Evolutionary conservation across 1,140 invertebrate species (phyloP).

Genomic region (Lethrus apterus): DNA sequence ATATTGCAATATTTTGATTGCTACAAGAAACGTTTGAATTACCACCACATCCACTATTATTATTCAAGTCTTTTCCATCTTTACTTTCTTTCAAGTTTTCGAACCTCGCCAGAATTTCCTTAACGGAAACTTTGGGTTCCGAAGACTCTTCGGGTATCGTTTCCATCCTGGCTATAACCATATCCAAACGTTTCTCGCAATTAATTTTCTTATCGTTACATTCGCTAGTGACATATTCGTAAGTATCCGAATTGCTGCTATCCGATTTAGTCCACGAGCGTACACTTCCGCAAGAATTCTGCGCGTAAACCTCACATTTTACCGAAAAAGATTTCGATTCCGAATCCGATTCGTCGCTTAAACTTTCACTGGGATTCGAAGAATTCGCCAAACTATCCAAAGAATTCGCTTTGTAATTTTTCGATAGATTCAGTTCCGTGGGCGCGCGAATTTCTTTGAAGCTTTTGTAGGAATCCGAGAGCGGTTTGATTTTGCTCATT

Average conservation of each 20-base stretch:
- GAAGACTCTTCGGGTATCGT: slow-evolving; percentile 66
- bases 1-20: too few species aligned
- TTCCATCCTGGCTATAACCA: slow-evolving; percentile 52
- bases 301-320: slow-evolving; percentile 36
- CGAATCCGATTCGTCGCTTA: slow-evolving; percentile 47
- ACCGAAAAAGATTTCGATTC: slow-evolving; percentile 37
- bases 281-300: slow-evolving; percentile 30
- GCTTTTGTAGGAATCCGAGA: slow-evolving; percentile 17
- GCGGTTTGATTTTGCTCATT: slow-evolving; percentile 21
- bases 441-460: slow-evolving; percentile 12
- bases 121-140: slow-evolving; percentile 70
- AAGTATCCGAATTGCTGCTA: slow-evolving; percentile 28
- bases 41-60: too few species aligned
- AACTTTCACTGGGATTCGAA: slow-evolving; percentile 45
- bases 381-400: slow-evolving; percentile 57
- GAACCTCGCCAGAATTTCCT: slow-evolving; percentile 70
- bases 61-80: slow-evolving; percentile 16
- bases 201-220: slow-evolving; percentile 7
- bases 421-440: slow-evolving; percentile 7
- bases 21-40: too few species aligned
- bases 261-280: slow-evolving; percentile 37
- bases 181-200: slow-evolving; percentile 21
- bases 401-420: slow-evolving; percentile 43
- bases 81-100: slow-evolving; percentile 53
- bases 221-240: slow-evolving; percentile 29